Evolutionary conservation across 2,113 vertebrate genomes (phyloP), one percentile per base, ranked within the genome.

Genomic region (Crotophaga sulcirostris): DNA sequence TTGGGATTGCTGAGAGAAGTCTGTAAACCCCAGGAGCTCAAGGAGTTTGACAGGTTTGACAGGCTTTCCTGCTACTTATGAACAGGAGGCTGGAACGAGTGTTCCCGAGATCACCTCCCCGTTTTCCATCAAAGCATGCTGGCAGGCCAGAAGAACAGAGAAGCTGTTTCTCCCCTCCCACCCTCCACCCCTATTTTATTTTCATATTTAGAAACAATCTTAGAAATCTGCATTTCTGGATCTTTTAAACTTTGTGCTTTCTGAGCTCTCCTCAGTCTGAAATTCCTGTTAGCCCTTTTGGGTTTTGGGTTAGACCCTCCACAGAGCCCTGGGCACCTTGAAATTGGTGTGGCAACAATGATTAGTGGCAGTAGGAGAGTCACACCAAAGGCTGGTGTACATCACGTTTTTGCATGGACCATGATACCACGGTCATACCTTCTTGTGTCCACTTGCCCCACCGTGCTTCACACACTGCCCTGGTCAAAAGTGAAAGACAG

Each of bases 11-110:
- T 89, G 88, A 94, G 77, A 92, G 83, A 92, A 97, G 92, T 97
- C 97, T 92, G 87, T 74, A 97, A 93, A 92, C 92, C 93, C 90
- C 91, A 93, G 95, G 95, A 96, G 92, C 92, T 89, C 81, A n/a
- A 75, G 36, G 87, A 94, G 84, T 80, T 89, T 95, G 96, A 94
- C 94, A 89, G 91, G 59, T 69, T 87, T 95, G 89, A 91, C 90
- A 93, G 74, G 79, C 79, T 58, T 93, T 93, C 66, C 63, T 94
- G 51, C 60, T 88, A 85, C 82, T 87, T 66, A 77, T 20, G 83
- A 78, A 51, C 68, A 84, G 89, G 87, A 96, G 87, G 60, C 73
- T 64, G 75, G 78, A 81, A 70, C 16, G 77, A 49, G 45, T 21
- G 70, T 69, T 94, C 83, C 59, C 7, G 51, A 90, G 52, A 90